A percentile compares a stretch with the other conserved stretches of the same genome.
Conservation (phyloP, 2,888 invertebrate species). For the Metalampra italica region DNA sequence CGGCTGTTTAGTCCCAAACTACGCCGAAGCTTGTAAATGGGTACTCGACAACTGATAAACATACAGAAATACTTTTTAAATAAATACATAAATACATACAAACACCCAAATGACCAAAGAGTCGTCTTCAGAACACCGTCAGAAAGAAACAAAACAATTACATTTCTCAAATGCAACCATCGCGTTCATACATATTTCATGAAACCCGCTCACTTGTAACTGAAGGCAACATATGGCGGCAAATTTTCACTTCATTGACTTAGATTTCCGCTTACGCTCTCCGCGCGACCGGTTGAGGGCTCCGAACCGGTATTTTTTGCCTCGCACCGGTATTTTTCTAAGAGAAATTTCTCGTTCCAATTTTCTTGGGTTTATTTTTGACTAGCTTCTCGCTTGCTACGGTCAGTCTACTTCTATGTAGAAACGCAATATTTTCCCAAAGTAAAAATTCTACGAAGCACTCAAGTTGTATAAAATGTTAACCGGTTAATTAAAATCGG, state of each 20-base stretch:
- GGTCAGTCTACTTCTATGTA: too few relatives aligned
- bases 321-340: not conserved
- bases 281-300: constrained; percentile 7
- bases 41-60: too few relatives aligned
- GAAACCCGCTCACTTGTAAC: constrained; percentile 21
- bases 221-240: constrained; percentile 26
- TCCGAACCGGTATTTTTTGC: not conserved
- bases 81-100: too few relatives aligned
- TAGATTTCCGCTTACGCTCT: constrained; percentile 16
- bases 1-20: too few relatives aligned
- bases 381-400: not conserved
- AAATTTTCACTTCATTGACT: constrained; percentile 40
- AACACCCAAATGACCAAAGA: too few relatives aligned
- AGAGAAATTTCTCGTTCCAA: not conserved
- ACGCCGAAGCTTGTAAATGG: too few relatives aligned
- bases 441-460: too few relatives aligned
- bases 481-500: too few relatives aligned
- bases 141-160: constrained; percentile 6
- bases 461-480: too few relatives aligned
- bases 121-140: not conserved
- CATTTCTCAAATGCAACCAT: constrained; percentile 6
- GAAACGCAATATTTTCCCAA: too few relatives aligned
- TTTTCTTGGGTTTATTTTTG: not conserved
- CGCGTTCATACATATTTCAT: constrained; percentile 39
- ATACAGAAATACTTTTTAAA: too few relatives aligned